A percentile compares a stretch with the other conserved stretches of the same genome.
phyloP scores from a whole-genome alignment of 1,140 invertebrate species.

The Armadillidium nasatum region DNA sequence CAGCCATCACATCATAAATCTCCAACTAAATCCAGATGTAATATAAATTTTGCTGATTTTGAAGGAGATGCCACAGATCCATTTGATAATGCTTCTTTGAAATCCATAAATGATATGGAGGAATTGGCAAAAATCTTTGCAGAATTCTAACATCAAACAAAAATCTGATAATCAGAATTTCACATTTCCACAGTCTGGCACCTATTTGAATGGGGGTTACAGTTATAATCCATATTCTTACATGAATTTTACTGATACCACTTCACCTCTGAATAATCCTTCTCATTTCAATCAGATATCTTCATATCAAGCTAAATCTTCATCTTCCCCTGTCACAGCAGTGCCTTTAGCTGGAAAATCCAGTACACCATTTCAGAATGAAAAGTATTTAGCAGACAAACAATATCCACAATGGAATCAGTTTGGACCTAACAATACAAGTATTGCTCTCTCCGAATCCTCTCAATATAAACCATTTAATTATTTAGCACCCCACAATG shows the following conservation, averaged over 20 bases:
- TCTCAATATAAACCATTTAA: conserved; percentile 39
- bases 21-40: conserved; percentile 25
- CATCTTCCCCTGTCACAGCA: conserved; percentile 3
- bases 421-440: conserved; percentile 27
- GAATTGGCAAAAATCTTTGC: conserved; percentile 48
- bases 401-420: conserved; percentile 28
- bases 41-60: conserved; percentile 48
- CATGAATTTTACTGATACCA: neutral
- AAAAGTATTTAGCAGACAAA: conserved; percentile 21
- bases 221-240: neutral
- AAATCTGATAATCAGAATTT: neutral
- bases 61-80: conserved; percentile 49
- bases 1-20: conserved; percentile 24
- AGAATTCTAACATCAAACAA: conserved; percentile 32
- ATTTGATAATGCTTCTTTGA: conserved; percentile 50
- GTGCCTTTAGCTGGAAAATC: conserved; percentile 28
- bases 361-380: conserved; percentile 27
- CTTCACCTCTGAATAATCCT: neutral
- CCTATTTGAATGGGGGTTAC: neutral
- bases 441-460: conserved; percentile 22
- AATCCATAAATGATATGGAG: conserved; percentile 50
- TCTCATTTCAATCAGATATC: neutral
- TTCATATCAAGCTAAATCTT: neutral
- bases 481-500: conserved; percentile 32
- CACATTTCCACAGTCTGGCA: neutral